phyloP scores from a whole-genome alignment of 2,888 invertebrate genomes.

The Dasysyrphus albostriatus region DNA sequence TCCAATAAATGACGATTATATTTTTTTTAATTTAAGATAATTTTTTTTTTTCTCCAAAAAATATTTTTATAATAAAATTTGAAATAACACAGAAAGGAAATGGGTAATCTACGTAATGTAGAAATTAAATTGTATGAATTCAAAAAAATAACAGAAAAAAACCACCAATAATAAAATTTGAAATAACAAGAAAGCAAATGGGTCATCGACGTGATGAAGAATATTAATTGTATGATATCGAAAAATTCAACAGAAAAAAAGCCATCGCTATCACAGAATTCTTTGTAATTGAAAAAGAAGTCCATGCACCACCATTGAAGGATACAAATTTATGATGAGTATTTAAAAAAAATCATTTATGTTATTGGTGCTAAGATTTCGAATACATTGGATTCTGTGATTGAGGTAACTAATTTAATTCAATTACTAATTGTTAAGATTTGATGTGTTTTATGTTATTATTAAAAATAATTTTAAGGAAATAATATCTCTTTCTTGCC shows the following conservation, averaged over 20 bases:
- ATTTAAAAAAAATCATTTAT: not conserved
- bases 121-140: not conserved
- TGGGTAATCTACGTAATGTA: not conserved
- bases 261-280: not conserved
- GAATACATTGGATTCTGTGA: not conserved
- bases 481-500: constrained; percentile 14
- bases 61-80: not conserved
- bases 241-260: not conserved
- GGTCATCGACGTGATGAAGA: not conserved
- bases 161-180: not conserved
- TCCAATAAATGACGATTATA: not conserved
- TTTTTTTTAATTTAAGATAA: not conserved
- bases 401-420: constrained; percentile 16
- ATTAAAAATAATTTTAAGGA: not conserved
- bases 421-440: constrained; percentile 59
- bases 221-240: not conserved
- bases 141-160: not conserved
- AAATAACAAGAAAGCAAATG: not conserved
- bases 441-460: constrained; percentile 18
- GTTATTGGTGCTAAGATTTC: not conserved
- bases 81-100: not conserved
- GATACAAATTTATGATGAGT: not conserved
- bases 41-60: not conserved
- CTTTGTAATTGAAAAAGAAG: not conserved
- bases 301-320: not conserved